Evolutionary conservation across 1,140 invertebrate species (phyloP), one percentile per base, ranked within the genome.

Genomic region (Drusus annulatus): DNA sequence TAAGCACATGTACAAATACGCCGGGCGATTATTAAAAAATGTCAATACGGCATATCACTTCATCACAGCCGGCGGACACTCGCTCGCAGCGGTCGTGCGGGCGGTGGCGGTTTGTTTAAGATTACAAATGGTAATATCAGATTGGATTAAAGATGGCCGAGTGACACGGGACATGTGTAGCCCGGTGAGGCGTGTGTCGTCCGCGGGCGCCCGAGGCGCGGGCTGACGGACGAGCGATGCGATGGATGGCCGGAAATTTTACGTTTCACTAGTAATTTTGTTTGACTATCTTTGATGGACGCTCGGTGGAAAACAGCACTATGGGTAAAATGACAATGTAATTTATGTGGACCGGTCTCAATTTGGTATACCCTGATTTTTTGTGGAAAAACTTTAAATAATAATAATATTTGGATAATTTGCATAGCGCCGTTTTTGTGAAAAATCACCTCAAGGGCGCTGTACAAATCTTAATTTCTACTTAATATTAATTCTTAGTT

Each of bases 71-170:
- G 17, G 36, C n/a, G 36, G 10, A 31, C 23, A 25, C 62, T 25
- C 62, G 25, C 21, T 23, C 23, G 62, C 5, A 31, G 62, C 21
- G 21, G 23, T 23, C 21, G 62, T 63, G 62, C 21, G 62, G 23
- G 19, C 19, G 58, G 17, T n/a, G 71, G 71, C 50, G 71, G 71
- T 54, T 58, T 74, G 51, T 36, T 74, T 56, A 56, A 74, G 71
- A 77, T 63, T 77, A 77, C 63, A 78, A 78, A 78, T 78, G 63
- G 62, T 69, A 78, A 78, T 69, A 78, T 78, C 62, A 78, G 62
- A 78, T 68, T 56, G 51, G 76, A 78, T 78, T 78, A 78, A 78
- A 78, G 63, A 78, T 69, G 28, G 31, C 17, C 60, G 51, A 52
- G 52, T 68, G 62, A 69, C 76, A 68, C 17, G 76, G 45, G 63